Percentiles rank a stretch among this genome's conserved stretches.
Conservation (phyloP, 2,113 vertebrate species). For the Carassius auratus region DNA sequence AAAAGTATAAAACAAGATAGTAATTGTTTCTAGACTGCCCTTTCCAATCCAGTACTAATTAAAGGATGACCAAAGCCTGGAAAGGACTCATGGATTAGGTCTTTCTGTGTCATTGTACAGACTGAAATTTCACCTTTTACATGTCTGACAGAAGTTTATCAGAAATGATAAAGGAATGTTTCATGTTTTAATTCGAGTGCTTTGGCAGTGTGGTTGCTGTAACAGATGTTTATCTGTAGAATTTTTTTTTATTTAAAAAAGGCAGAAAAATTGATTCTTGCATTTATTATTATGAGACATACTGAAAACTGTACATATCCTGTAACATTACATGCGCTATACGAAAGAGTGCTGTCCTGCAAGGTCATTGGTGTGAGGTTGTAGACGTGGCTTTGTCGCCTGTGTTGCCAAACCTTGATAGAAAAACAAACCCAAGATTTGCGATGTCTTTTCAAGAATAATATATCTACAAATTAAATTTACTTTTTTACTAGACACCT, state of each 20-base stretch:
- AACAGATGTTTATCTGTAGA: slow-evolving; percentile 42
- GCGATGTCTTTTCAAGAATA: not conserved
- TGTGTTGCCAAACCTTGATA: not conserved
- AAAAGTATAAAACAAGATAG: not conserved
- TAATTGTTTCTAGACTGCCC: not conserved
- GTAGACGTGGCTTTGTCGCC: not conserved
- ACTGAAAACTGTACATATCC: not conserved
- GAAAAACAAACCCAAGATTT: not conserved
- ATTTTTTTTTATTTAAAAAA: too few relatives aligned
- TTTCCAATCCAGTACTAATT: not conserved
- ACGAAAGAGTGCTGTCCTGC: not conserved
- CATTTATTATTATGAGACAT: not conserved
- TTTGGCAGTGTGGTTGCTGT: slow-evolving; percentile 60
- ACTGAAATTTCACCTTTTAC: slow-evolving; percentile 44
- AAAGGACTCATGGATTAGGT: slow-evolving; percentile 17
- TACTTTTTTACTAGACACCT: too few relatives aligned
- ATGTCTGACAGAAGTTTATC: slow-evolving; percentile 12
- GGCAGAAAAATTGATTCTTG: not conserved
- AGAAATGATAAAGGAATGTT: slow-evolving; percentile 45
- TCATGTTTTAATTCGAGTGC: slow-evolving; percentile 48
- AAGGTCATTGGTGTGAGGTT: not conserved
- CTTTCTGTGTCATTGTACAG: slow-evolving; percentile 18
- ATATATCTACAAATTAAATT: not conserved
- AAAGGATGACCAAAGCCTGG: not conserved
- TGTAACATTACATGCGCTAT: not conserved